Evolutionary conservation across 2,113 vertebrate species (phyloP), one percentile per base, ranked within the genome.

Genomic region (Phocoena sinus): DNA sequence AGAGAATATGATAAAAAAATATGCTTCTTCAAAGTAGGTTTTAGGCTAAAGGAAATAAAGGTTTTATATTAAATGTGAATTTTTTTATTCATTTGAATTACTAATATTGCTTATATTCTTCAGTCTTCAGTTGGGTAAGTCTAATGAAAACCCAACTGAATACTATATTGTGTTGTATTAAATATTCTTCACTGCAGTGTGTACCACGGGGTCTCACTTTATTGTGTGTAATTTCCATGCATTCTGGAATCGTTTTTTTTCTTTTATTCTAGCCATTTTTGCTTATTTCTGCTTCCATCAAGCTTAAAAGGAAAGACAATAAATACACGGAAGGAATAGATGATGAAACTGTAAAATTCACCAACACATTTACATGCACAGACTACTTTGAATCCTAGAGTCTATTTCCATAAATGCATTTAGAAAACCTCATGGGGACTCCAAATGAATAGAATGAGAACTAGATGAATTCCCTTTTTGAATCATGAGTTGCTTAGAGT

Each of bases 401-500:
- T 93, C 44, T 80, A 50, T 96, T 97, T 96, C 63, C 76, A 84
- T 67, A 82, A 73, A 97, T 65, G 4, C 65, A 85, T 91, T 97
- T 91, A 82, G 47, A 74, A 95, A 76, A 92, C 70, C 94, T 93
- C 90, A 80, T 1, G 74, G 76, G 95, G 17, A 28, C 20, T 47
- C 8, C 33, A 62, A 68, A 94, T 47, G 41, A 96, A 95, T 62
- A 56, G 65, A 93, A 36, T 84, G 70, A 90, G 62, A 89, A 65
- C 53, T 91, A 93, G 41, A 97, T 95, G 80, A 97, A 50, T 95
- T 93, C 83, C 83, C 97, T 38, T 85, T 89, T 23, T 98, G 95
- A 98, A 91, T 97, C 94, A 94, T 6, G 97, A 89, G 90, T 95
- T 2, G 82, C 95, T 97, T 96, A 96, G 76, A 98, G 65, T 98